phyloP scores from a whole-genome alignment of 2,113 vertebrate species.

The Rafetus swinhoei region DNA sequence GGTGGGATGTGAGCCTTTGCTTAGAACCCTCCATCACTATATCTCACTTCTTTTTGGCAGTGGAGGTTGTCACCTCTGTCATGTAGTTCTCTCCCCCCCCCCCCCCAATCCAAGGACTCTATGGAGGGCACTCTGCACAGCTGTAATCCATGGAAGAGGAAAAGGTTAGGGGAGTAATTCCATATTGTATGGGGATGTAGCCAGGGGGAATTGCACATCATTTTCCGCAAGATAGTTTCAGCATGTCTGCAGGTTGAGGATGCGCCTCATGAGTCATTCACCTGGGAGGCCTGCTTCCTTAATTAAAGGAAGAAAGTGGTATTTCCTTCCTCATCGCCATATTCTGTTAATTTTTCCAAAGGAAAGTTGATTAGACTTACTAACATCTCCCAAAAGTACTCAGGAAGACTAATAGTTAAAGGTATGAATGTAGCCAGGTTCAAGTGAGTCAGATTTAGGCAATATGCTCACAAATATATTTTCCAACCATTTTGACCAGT shows the following conservation, averaged over 20 bases:
- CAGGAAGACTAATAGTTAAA: not conserved
- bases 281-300: not conserved
- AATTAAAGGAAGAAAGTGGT: not conserved
- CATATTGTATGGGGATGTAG: not conserved
- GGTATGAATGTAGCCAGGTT: not conserved
- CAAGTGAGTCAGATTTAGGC: not conserved
- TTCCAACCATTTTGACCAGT: not conserved
- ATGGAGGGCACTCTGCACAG: not conserved
- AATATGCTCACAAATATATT: not conserved
- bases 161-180: not conserved
- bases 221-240: not conserved
- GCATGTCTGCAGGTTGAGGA: not conserved
- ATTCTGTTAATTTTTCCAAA: not conserved
- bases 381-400: no score
- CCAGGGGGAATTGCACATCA: not conserved
- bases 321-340: not conserved
- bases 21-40: not conserved
- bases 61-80: not conserved
- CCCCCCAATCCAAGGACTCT: not conserved
- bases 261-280: not conserved
- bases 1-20: not conserved
- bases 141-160: fast-evolving
- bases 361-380: not conserved
- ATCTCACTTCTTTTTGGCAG: not conserved
- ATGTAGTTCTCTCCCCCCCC: no score